phyloP scores from a whole-genome alignment of 2,797 vertebrate species.

The Artibeus jamaicensis region DNA sequence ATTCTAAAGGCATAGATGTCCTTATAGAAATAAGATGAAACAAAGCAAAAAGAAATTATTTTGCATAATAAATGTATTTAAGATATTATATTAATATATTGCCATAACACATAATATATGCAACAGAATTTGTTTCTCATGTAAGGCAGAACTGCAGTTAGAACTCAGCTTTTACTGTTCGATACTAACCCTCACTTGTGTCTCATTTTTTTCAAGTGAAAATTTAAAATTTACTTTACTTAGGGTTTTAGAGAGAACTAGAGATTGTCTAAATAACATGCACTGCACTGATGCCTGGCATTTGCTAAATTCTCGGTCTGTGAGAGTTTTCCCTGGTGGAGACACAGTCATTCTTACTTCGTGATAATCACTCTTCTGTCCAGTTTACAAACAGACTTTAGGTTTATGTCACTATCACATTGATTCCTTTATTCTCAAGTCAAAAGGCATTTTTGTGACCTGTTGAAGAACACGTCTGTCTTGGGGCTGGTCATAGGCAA shows the following conservation, averaged over 20 bases:
- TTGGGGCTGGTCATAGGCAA: not conserved
- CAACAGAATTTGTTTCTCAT: not conserved
- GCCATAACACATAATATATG: not conserved
- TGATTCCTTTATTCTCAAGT: not conserved
- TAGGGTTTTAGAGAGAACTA: not conserved
- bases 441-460: not conserved
- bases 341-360: not conserved
- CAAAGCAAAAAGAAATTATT: not conserved
- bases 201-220: not conserved
- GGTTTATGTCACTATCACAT: not conserved
- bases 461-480: not conserved
- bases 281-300: too few relatives aligned
- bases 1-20: not conserved
- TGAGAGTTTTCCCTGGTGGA: accelerated
- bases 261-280: not conserved
- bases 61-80: not conserved
- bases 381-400: not conserved
- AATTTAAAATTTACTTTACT: not conserved
- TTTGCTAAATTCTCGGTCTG: not conserved
- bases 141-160: not conserved
- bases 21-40: not conserved
- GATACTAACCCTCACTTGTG: not conserved
- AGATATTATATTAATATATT: not conserved
- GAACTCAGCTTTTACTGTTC: not conserved
- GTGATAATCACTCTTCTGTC: not conserved